phyloP scores from a whole-genome alignment of 2,113 vertebrate species.

The Oophaga pumilio region DNA sequence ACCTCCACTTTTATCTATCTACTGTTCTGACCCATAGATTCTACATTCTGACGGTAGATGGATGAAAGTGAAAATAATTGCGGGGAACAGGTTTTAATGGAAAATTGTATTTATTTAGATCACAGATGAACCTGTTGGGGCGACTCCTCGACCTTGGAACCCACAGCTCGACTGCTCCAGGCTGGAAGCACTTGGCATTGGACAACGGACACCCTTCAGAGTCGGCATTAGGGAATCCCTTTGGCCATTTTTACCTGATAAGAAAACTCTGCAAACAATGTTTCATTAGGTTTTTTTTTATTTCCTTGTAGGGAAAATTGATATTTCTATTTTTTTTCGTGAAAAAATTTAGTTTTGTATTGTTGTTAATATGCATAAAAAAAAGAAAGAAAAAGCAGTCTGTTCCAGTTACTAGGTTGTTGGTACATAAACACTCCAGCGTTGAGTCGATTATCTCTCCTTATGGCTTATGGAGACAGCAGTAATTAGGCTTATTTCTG shows the following conservation, averaged over 20 bases:
- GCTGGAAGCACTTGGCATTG: constrained; percentile 86
- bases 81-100: not conserved
- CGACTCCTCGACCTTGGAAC: constrained; percentile 83
- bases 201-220: constrained; percentile 82
- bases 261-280: constrained; percentile 93
- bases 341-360: constrained; percentile 79
- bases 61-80: no score
- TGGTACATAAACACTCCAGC: not conserved
- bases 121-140: constrained; percentile 81
- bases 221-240: constrained; percentile 84
- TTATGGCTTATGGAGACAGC: not conserved
- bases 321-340: constrained; percentile 73
- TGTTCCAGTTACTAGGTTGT: not conserved
- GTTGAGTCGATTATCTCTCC: not conserved
- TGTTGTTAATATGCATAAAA: constrained; percentile 36
- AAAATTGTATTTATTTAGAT: constrained; percentile 70
- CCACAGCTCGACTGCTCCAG: constrained; percentile 88
- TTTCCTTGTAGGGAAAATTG: constrained; percentile 11
- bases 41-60: no score
- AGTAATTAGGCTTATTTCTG: not conserved
- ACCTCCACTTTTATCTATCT: no score
- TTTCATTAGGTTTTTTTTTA: constrained; percentile 77
- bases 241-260: constrained; percentile 94
- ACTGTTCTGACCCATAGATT: no score
- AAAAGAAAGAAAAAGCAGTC: not conserved